Base-by-base conservation (phyloP, 2,888 invertebrate genomes). In the Hirtodrosophila alboralis region DNA sequence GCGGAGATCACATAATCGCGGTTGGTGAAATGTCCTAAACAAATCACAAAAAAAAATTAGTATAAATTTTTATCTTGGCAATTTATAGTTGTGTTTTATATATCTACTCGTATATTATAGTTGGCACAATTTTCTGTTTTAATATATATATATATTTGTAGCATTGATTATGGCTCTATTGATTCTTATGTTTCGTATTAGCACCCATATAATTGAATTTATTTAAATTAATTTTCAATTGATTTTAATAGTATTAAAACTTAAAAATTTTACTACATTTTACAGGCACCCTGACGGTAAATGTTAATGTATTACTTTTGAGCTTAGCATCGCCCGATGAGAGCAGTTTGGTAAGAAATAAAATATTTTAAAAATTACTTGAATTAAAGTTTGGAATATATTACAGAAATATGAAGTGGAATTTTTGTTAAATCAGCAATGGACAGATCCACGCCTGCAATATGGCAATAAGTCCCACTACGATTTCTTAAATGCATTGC, bases 241-340 rank as follows among this genome's bases (percentile, higher is more conserved):
- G 4, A 4, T 16, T 5, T 6, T 0, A 16, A 14, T 27, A 28
- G 14, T 1, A 52, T 14, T 31, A 5, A 37, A 31, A 7, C 8
- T 28, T n/a, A 7, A 23, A 5, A 37, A 31, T 6, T 7, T 28
- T n/a, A 7, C 16, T 9, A 23, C 13, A 8, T 27, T 18, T 54
- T 56, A 31, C 93, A 97, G 97, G 96, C 92, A 95, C 96, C 89
- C 93, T 97, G 91, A 95, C 95, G 87, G 97, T 97, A 80, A 97
- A 97, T 92, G 96, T 97, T 91, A 97, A 96, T 92, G 97, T 97
- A 85, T 93, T 97, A 91, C 94, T 97, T 88, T 94, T 97, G 90
- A 97, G 97, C 92, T 94, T 97, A 92, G 97, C 97, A 87, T 97
- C 97, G 84, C 97, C 97, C 77, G 97, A 97, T 92, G 97, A 97